Percentiles rank a stretch among this genome's conserved stretches.
Conservation (phyloP, 2,113 vertebrate genomes). For the Phaetusa simplex region DNA sequence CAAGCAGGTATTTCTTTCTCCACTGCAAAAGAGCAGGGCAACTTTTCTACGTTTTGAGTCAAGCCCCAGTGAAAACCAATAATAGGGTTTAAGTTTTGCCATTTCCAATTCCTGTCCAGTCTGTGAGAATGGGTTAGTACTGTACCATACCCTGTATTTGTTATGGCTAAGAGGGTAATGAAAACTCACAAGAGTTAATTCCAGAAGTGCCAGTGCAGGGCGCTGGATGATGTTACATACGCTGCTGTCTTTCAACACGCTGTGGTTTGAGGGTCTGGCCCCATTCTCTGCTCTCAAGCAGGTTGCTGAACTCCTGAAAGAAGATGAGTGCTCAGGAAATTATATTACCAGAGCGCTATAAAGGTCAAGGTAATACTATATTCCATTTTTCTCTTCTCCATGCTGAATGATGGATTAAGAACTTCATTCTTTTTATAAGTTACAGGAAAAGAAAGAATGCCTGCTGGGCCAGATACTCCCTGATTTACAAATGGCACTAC, state of each 20-base stretch:
- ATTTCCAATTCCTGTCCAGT: neutral
- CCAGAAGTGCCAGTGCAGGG: neutral
- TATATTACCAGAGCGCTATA: neutral
- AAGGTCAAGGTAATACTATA: constrained; percentile 1
- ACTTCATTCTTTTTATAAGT: neutral
- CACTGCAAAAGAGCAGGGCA: neutral
- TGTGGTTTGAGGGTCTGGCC: neutral
- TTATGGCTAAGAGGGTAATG: neutral
- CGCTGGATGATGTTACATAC: accelerated
- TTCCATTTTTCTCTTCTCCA: neutral
- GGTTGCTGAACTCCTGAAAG: neutral
- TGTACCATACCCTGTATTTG: neutral
- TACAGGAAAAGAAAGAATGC: neutral
- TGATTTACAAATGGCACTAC: neutral
- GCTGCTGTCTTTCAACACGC: neutral
- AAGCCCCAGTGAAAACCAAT: neutral
- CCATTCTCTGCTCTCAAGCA: neutral
- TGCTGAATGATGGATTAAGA: neutral
- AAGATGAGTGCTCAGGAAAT: neutral
- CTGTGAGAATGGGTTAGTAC: neutral
- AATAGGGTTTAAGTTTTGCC: neutral
- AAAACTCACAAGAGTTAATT: neutral
- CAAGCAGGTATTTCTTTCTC: neutral
- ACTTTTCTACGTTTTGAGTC: neutral
- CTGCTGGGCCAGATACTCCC: neutral